Percentiles rank a stretch among this genome's conserved stretches.
Evolutionary conservation across 2,113 vertebrate species (phyloP).

Genomic region (Petrocephalus microphthalmus): DNA sequence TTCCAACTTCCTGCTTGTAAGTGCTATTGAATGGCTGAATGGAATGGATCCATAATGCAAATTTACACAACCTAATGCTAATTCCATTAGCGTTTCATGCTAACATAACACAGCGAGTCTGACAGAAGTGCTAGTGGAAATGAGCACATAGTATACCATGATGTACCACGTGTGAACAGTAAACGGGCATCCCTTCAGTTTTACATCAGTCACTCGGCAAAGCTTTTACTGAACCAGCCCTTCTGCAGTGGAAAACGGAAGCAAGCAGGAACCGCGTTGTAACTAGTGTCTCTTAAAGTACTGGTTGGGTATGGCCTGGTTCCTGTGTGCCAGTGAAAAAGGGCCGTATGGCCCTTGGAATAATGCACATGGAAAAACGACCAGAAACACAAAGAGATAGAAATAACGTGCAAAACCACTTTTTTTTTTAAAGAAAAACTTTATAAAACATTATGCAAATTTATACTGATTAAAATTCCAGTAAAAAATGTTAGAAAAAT

Average conservation of each 20-base stretch:
- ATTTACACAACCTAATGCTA: not conserved
- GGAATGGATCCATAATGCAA: not conserved
- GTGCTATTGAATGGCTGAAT: not conserved
- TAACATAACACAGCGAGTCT: not conserved
- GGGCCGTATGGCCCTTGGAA: not conserved
- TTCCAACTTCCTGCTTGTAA: not conserved
- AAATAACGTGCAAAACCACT: not conserved
- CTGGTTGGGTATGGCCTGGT: not conserved
- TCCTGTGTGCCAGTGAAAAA: not conserved
- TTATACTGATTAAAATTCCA: constrained; percentile 2
- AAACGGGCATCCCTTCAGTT: not conserved
- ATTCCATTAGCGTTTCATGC: not conserved
- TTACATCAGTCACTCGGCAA: not conserved
- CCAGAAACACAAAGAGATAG: not conserved
- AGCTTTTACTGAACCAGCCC: not conserved
- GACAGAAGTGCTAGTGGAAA: not conserved
- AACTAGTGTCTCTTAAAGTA: not conserved
- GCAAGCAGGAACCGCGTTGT: not conserved
- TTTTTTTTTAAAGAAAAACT: not conserved
- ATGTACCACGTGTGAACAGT: not conserved
- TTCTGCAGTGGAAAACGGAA: not conserved
- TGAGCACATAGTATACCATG: not conserved
- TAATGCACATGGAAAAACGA: not conserved
- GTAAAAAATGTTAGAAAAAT: not conserved
- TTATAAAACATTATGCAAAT: not conserved